These are phyloP conservation scores for Emberiza fucata DNA, from an alignment of 2,113 vertebrate genomes.

Conservation along the genomic window DNA sequence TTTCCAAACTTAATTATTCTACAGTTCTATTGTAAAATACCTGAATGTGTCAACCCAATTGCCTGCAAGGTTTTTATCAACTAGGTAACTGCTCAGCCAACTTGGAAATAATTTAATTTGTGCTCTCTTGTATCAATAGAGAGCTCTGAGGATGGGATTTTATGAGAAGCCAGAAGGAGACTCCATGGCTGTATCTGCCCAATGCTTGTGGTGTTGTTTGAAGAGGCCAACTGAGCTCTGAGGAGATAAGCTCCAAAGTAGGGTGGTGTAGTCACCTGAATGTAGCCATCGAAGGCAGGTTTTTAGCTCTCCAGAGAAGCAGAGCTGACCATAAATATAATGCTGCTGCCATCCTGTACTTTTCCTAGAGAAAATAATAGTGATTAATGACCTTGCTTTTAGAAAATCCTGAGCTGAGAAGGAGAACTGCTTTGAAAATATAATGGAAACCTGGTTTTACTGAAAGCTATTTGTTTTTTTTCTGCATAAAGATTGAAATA, in stretches of 20 bases:
- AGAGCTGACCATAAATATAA: not conserved
- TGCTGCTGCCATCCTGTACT: not conserved
- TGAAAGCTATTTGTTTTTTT: not conserved
- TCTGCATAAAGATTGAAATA: not conserved
- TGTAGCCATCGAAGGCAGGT: rapidly evolving
- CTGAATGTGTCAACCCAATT: not conserved
- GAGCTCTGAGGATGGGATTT: not conserved
- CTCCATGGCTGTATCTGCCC: not conserved
- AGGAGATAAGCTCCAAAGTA: not conserved
- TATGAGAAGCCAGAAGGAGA: not conserved
- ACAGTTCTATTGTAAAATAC: not conserved
- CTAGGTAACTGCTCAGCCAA: not conserved
- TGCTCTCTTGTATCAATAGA: not conserved
- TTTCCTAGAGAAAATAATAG: not conserved
- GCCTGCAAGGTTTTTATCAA: not conserved
- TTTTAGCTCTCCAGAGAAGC: not conserved
- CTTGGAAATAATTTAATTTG: not conserved
- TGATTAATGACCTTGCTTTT: not conserved
- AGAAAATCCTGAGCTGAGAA: not conserved
- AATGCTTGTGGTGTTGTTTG: not conserved
- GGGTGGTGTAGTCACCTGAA: too few species aligned
- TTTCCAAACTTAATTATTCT: not conserved
- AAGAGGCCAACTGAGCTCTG: not conserved
- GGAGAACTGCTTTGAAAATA: not conserved
- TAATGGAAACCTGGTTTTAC: not conserved